phyloP scores from a whole-genome alignment of 2,113 vertebrate species.

The Channa maculata region DNA sequence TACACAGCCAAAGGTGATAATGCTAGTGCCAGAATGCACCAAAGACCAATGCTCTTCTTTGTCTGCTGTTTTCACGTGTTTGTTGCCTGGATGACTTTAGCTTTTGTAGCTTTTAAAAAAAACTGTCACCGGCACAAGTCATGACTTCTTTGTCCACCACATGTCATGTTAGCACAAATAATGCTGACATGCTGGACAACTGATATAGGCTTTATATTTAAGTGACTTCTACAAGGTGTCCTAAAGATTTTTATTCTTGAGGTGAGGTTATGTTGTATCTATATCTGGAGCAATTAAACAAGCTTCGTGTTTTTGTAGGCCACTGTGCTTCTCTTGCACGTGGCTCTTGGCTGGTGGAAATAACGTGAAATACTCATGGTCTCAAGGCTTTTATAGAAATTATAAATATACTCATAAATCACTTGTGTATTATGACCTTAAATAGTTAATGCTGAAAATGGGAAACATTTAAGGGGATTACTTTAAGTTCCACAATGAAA shows the following conservation, averaged over 20 bases:
- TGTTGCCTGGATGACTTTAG: background rate
- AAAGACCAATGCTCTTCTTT: constrained; percentile 21
- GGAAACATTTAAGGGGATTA: background rate
- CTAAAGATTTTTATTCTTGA: constrained; percentile 6
- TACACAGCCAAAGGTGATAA: constrained; percentile 79
- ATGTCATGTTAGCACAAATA: background rate
- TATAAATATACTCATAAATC: background rate
- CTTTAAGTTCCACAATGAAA: too few relatives aligned
- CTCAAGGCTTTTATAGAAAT: background rate
- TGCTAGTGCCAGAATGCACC: constrained; percentile 54
- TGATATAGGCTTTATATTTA: background rate
- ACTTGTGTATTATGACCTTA: too few relatives aligned
- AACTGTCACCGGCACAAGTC: background rate
- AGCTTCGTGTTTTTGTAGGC: constrained; percentile 65
- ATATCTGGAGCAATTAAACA: constrained; percentile 52
- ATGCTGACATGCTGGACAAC: background rate
- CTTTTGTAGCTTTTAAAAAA: background rate
- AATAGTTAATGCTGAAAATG: background rate
- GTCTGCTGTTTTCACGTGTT: background rate
- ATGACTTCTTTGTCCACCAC: too few relatives aligned
- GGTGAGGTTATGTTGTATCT: constrained; percentile 13
- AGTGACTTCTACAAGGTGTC: background rate
- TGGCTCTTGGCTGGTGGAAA: constrained; percentile 37
- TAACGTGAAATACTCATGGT: background rate
- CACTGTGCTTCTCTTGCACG: constrained; percentile 46